Evolutionary conservation across 2,888 invertebrate species (phyloP), one percentile per base, ranked within the genome.

Genomic region (Molorchus minor): DNA sequence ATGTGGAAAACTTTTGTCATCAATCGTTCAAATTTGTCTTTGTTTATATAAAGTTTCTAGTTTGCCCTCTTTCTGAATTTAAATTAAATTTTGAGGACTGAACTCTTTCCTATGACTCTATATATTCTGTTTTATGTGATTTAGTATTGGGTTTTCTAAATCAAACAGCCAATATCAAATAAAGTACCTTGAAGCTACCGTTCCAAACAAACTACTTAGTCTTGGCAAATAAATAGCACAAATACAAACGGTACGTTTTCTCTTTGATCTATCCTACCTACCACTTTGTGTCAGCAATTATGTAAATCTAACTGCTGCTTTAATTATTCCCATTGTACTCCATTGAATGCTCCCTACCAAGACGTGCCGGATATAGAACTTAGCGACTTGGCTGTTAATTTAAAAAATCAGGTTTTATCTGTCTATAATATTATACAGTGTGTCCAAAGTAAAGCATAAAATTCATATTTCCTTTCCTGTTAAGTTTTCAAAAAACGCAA

Each of bases 1-100:
- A 45, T 40, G 41, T 57, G 16, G 38, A 58, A 61, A 61, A 61
- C 58, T 69, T 65, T 61, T 49, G 57, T 64, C 69, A 69, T 69
- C 67, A 69, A 65, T 69, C 69, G 65, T 67, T 65, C 65, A 58
- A 62, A 69, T 64, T 61, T 58, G 59, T 58, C 61, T 62, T 61
- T 63, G 63, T 63, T 57, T 60, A 61, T 56, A 56, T 55, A 19
- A 62, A 61, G 62, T 58, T 58, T 40, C 13, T n/a, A n/a, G n/a
- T 63, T 59, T 65, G 65, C 54, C 51, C 41, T 58, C 56, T 61
- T 62, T 65, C 61, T 62, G 64, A 61, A 65, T 67, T 64, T 60
- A 58, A 57, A 64, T 67, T 65, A 62, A 65, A 61, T 64, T 52
- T 56, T 41, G 16, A 21, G 17, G 41, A 36, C 25, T 13, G 43